Conservation (phyloP, 2,888 invertebrate genomes). For the Quadroppia sp. region DNA sequence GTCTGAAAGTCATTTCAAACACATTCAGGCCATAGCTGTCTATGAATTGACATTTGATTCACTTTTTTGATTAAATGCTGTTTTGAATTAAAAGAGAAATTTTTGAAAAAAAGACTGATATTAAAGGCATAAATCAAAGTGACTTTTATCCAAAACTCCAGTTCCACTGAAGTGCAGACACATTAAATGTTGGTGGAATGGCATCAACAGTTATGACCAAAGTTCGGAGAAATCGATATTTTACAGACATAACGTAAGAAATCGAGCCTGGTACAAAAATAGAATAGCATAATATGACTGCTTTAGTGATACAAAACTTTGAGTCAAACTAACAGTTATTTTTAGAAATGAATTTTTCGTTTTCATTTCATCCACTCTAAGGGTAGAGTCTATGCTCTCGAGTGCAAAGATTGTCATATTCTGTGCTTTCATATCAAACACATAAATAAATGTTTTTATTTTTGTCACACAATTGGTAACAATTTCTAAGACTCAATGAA, state of each 20-base stretch:
- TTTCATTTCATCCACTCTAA: conserved; percentile 24
- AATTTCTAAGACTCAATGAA: background rate
- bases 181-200: background rate
- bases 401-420: conserved; percentile 17
- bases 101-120: no score
- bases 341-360: conserved; percentile 11
- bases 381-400: background rate
- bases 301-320: conserved; percentile 12
- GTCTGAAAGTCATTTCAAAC: conserved; percentile 10
- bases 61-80: background rate
- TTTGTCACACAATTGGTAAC: no score
- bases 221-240: no score
- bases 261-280: no score
- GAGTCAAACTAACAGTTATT: conserved; percentile 22
- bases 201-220: conserved; percentile 26
- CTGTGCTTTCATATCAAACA: background rate
- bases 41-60: background rate
- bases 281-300: no score
- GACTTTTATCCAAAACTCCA: background rate
- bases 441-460: background rate
- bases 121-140: conserved; percentile 21
- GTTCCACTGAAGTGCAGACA: background rate
- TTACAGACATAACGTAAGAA: no score
- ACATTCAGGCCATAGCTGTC: background rate
- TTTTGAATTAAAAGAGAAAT: no score